Evolutionary conservation across 1,140 invertebrate genomes (phyloP), one percentile per base, ranked within the genome.

Genomic region (Calliopsis andreniformis): DNA sequence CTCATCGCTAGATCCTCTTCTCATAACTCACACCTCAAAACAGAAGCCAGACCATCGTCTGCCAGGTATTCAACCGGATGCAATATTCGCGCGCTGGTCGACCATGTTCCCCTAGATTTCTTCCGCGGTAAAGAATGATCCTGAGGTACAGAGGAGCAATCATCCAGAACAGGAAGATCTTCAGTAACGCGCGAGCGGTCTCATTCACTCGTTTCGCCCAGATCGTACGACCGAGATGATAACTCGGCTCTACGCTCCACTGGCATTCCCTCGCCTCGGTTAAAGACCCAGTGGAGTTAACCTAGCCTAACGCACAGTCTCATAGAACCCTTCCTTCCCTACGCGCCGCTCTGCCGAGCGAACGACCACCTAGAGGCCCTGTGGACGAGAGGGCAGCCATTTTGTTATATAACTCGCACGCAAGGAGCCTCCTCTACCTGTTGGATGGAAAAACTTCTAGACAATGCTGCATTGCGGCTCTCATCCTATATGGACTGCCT

Each of bases 341-440:
- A 55, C 83, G 63, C 72, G 39, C 71, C 53, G 55, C 59, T 61
- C 32, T 39, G 14, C 4, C 10, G 28, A 45, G 30, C 25, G 10
- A 16, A 35, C 42, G 42, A 66, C 35, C 62, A 69, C 76, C 51
- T 62, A 55, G 43, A 61, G 61, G 30, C 45, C n/a, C 42, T 35
- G 35, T 66, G 61, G 43, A 77, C 32, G 55, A 66, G 43, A 30
- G 45, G 39, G 53, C 71, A 39, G 78, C 76, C 76, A 86, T 84
- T 86, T 86, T 86, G 79, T 86, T 86, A 86, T 86, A 86, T 86
- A 86, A 86, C 84, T 84, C 61, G 82, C 76, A 69, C 71, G 78
- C 78, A 53, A 77, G 42, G 56, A 56, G 55, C 8, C 55, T 80
- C 64, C 28, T 72, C 56, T n/a, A 59, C 35, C n/a, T n/a, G 58